Percentiles rank a stretch among this genome's conserved stretches.
These are phyloP conservation scores for Fragum sueziense DNA, from an alignment of 2,888 invertebrate genomes.

Conservation along the genomic window DNA sequence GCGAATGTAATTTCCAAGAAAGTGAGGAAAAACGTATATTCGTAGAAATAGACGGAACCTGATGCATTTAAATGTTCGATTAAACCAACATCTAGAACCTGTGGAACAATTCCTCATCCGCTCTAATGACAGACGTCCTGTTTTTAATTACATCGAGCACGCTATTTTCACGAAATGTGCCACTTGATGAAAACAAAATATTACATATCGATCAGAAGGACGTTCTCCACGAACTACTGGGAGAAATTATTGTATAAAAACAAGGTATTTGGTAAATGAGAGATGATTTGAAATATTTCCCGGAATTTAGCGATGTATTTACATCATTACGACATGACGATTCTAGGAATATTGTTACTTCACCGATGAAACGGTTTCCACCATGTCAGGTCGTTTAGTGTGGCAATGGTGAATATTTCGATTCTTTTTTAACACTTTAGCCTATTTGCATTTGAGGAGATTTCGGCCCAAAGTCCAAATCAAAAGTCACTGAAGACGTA, in stretches of 20 bases:
- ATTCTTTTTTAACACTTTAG: no score
- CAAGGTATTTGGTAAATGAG: no score
- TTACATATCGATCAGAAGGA: conserved; percentile 1
- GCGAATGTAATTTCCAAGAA: not conserved
- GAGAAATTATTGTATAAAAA: not conserved
- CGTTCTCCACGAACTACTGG: not conserved
- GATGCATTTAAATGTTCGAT: conserved; percentile 23
- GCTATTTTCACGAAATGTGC: conserved; percentile 11
- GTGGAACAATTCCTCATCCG: conserved; percentile 8
- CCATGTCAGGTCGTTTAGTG: no score
- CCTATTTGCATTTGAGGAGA: no score
- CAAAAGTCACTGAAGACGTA: no score
- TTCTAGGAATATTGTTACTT: no score
- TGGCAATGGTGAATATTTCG: no score
- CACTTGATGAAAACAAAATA: conserved; percentile 16
- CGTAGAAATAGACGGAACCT: not conserved
- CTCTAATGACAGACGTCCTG: conserved; percentile 8
- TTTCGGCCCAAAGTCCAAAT: no score
- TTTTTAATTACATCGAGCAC: conserved; percentile 17
- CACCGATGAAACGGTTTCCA: no score
- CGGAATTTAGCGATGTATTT: no score
- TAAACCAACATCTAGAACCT: not conserved
- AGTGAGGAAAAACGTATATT: not conserved
- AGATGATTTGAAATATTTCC: no score
- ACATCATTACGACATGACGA: no score